Percentiles rank a stretch among this genome's conserved stretches.
Evolutionary conservation across 2,797 vertebrate species (phyloP).

Genomic region (Sebastiscus albofasciatus): DNA sequence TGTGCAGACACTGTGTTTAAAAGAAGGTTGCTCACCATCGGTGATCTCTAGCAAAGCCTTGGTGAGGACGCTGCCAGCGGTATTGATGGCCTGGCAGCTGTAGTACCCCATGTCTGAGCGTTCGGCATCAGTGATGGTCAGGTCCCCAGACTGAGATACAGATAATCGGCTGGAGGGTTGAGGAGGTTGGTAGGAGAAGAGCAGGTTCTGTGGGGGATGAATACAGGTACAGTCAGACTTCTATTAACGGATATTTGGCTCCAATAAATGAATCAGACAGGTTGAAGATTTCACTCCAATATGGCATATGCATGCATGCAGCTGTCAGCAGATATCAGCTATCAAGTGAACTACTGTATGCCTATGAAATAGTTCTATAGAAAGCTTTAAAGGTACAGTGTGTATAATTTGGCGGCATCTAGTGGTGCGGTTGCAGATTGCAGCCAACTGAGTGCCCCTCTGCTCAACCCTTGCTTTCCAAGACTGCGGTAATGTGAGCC

Average conservation of each 20-base stretch:
- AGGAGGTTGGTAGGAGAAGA: conserved; percentile 97
- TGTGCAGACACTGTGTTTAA: conserved; percentile 11
- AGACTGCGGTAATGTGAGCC: no score
- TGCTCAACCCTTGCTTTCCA: no score
- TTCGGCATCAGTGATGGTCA: conserved; percentile 94
- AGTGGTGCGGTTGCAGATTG: no score
- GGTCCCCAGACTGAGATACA: conserved; percentile 95
- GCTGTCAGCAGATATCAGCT: not conserved
- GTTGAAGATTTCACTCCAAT: not conserved
- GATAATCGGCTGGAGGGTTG: conserved; percentile 95
- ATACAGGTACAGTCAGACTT: conserved; percentile 21
- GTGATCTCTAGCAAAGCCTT: conserved; percentile 98
- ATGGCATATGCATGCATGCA: not conserved
- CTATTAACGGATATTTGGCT: not conserved
- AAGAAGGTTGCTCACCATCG: conserved; percentile 86
- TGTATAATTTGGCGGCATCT: no score
- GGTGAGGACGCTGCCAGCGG: conserved; percentile 98
- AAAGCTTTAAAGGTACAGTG: not conserved
- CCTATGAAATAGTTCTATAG: not conserved
- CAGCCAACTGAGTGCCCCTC: no score
- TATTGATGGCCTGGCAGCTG: conserved; percentile 98
- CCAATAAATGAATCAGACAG: not conserved
- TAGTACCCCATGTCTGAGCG: conserved; percentile 95
- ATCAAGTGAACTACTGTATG: not conserved
- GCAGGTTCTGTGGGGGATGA: conserved; percentile 86